These are phyloP conservation scores for Dolichopus griseipennis DNA, from an alignment of 2,888 invertebrate species.

Conservation along the genomic window DNA sequence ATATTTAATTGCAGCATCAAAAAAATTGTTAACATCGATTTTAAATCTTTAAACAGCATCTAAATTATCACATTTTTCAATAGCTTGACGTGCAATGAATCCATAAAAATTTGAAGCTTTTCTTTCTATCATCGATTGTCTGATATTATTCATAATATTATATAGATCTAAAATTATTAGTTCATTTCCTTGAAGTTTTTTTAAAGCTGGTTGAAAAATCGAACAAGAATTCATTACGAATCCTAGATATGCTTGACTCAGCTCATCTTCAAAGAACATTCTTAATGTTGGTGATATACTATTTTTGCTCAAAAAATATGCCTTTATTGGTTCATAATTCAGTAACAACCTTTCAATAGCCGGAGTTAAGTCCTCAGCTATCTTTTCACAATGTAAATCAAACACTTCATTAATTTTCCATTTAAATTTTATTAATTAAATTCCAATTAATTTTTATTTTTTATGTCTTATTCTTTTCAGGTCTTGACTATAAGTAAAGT, in stretches of 20 bases:
- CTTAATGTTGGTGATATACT: not conserved
- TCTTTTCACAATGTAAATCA: too few species aligned
- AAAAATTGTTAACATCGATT: constrained; percentile 8
- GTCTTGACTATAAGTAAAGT: too few species aligned
- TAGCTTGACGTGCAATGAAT: not conserved
- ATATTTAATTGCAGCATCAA: not conserved
- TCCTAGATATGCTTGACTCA: constrained; percentile 7
- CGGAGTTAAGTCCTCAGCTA: too few species aligned
- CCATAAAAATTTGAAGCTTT: constrained; percentile 8
- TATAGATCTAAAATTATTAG: constrained; percentile 10
- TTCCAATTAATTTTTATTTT: too few species aligned
- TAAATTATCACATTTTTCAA: constrained; percentile 7
- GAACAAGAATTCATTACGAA: not conserved
- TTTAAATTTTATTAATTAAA: too few species aligned
- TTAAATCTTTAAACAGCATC: not conserved
- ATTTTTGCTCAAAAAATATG: constrained; percentile 2
- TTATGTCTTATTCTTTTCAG: too few species aligned
- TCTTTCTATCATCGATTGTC: too few species aligned
- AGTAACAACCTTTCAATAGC: not conserved
- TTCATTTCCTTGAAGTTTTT: constrained; percentile 11
- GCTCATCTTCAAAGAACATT: not conserved
- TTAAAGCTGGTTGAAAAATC: constrained; percentile 7
- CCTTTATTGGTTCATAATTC: constrained; percentile 2
- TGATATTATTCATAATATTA: constrained; percentile 5
- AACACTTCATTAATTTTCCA: too few species aligned